Percentiles rank a stretch among this genome's conserved stretches.
These are phyloP conservation scores for Heliocidaris tuberculata DNA, from an alignment of 35 echinoderm and acorn worm genomes.

Conservation along the genomic window DNA sequence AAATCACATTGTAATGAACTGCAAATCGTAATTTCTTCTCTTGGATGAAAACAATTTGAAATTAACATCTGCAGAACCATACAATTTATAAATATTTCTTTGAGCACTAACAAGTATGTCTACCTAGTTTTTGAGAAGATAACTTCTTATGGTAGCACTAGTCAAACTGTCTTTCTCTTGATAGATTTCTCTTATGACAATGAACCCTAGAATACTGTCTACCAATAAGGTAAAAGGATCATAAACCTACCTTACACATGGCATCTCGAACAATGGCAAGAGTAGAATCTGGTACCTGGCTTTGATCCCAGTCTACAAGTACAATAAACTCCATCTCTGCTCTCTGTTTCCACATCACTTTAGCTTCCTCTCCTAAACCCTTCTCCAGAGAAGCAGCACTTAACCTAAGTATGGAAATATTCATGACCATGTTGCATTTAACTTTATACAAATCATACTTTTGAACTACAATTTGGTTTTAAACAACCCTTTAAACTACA, in stretches of 20 bases:
- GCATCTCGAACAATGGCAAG: neutral
- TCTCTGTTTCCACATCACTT: neutral
- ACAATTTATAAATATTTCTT: too few relatives aligned
- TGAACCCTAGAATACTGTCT: too few relatives aligned
- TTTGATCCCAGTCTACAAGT: constrained; percentile 21
- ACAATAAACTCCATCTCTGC: constrained; percentile 29
- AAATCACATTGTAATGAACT: too few relatives aligned
- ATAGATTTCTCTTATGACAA: too few relatives aligned
- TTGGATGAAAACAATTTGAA: too few relatives aligned
- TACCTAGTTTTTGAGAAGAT: too few relatives aligned
- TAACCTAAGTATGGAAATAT: neutral
- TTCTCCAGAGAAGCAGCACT: constrained; percentile 27
- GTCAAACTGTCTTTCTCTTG: too few relatives aligned
- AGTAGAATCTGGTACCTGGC: neutral
- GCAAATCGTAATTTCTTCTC: too few relatives aligned
- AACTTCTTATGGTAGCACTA: too few relatives aligned
- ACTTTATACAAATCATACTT: neutral
- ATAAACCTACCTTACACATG: constrained; percentile 15
- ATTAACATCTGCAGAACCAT: too few relatives aligned
- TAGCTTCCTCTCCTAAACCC: constrained; percentile 29
- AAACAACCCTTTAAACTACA: neutral
- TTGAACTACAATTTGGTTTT: neutral
- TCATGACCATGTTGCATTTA: neutral
- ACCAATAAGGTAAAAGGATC: too few relatives aligned
- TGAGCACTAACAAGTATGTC: too few relatives aligned